phyloP scores from a whole-genome alignment of 2,113 vertebrate species.

The Xenopus laevis region DNA sequence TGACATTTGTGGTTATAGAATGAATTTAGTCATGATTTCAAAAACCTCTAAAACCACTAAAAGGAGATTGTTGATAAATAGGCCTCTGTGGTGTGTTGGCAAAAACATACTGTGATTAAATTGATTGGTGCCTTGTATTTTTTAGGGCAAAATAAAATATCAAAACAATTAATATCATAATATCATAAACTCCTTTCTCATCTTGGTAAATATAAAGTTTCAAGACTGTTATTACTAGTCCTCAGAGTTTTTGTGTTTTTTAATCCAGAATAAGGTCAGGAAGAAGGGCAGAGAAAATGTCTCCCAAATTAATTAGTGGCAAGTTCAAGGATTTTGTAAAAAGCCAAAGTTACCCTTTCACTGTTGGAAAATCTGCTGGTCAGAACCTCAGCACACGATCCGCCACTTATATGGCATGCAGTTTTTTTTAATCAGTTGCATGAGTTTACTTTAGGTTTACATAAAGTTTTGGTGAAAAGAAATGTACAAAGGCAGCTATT shows the following conservation, averaged over 20 bases:
- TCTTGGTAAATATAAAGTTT: conserved; percentile 26
- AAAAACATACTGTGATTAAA: too few relatives aligned
- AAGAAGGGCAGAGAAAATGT: not conserved
- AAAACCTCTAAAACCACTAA: too few relatives aligned
- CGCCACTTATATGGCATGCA: conserved; percentile 42
- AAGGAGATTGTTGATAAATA: too few relatives aligned
- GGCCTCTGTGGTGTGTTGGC: too few relatives aligned
- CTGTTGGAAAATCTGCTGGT: conserved; percentile 49
- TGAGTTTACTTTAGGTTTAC: conserved; percentile 68
- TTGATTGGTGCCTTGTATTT: too few relatives aligned
- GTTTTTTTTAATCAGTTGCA: conserved; percentile 52
- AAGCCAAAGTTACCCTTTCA: conserved; percentile 47
- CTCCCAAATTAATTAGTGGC: conserved; percentile 34
- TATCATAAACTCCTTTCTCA: conserved; percentile 4
- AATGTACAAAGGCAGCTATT: conserved; percentile 73
- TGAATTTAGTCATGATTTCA: too few relatives aligned
- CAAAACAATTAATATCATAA: too few relatives aligned
- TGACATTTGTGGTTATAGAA: too few relatives aligned
- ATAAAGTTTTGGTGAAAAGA: conserved; percentile 70
- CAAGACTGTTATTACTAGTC: not conserved
- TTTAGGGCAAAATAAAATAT: too few relatives aligned
- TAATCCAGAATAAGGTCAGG: conserved; percentile 17
- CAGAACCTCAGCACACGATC: conserved; percentile 54
- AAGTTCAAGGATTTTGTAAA: conserved; percentile 45
- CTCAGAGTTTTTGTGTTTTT: too few relatives aligned